phyloP scores from a whole-genome alignment of 2,888 invertebrate species.

The Diloba caeruleocephala region DNA sequence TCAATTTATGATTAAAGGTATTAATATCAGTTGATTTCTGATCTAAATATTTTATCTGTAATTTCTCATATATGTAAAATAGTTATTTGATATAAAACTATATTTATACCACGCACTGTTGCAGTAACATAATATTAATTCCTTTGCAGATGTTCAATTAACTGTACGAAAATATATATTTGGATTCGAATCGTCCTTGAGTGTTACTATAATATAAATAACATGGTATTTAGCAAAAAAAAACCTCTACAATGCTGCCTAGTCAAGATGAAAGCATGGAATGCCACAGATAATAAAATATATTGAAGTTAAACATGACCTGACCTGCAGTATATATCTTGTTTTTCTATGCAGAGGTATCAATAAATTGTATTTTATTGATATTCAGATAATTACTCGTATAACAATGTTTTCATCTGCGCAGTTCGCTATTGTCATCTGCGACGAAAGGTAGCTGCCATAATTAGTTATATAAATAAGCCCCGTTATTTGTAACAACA shows the following conservation, averaged over 20 bases:
- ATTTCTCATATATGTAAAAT: conserved; percentile 35
- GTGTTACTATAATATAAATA: conserved; percentile 42
- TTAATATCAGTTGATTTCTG: conserved; percentile 35
- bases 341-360: background rate
- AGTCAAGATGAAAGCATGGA: conserved; percentile 20
- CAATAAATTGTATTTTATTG: no score
- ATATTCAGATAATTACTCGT: no score
- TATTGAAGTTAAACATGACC: no score
- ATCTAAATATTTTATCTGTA: conserved; percentile 38
- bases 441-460: conserved; percentile 16
- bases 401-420: no score
- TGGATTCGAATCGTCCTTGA: conserved; percentile 9
- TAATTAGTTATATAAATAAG: conserved; percentile 10
- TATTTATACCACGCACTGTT: conserved; percentile 31
- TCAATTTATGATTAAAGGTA: conserved; percentile 34
- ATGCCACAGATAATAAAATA: conserved; percentile 15
- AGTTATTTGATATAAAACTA: conserved; percentile 27
- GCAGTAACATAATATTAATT: conserved; percentile 13
- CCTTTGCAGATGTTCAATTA: conserved; percentile 17
- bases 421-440: conserved; percentile 7
- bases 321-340: background rate
- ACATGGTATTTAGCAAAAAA: conserved; percentile 23
- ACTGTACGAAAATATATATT: conserved; percentile 10
- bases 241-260: conserved; percentile 21
- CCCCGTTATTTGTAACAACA: conserved; percentile 22